A percentile compares a stretch with the other conserved stretches of the same genome.
Conservation (phyloP, 2,113 vertebrate species). For the Notiomystis cincta region DNA sequence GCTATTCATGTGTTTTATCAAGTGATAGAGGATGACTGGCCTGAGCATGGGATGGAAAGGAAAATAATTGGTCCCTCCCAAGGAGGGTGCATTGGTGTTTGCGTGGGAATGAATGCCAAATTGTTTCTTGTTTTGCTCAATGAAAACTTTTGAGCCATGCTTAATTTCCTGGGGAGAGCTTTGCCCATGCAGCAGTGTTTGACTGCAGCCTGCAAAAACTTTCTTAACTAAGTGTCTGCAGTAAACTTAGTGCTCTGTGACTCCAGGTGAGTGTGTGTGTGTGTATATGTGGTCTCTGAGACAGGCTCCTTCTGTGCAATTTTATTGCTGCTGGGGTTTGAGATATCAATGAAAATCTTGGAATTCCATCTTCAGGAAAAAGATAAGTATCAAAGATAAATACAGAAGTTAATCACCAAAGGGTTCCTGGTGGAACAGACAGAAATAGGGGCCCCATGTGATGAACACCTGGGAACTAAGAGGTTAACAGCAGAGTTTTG, state of each 20-base stretch:
- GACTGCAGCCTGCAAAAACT: background rate
- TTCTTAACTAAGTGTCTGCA: background rate
- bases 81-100: background rate
- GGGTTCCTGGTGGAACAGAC: background rate
- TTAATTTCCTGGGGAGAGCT: background rate
- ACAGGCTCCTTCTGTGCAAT: background rate
- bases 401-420: background rate
- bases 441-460: background rate
- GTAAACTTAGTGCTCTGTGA: background rate
- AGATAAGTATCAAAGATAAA: background rate
- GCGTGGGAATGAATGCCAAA: conserved; percentile 25
- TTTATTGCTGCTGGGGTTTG: background rate
- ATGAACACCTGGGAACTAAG: background rate
- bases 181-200: background rate
- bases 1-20: conserved; percentile 22
- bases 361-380: background rate
- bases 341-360: background rate
- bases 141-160: background rate
- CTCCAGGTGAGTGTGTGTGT: background rate
- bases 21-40: conserved; percentile 16
- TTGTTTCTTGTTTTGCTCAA: conserved; percentile 35
- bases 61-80: conserved; percentile 39
- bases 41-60: conserved; percentile 22
- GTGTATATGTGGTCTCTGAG: background rate
- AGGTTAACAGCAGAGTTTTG: background rate